Conservation (phyloP, 2,797 vertebrate species). For the Hypotaenidia philippensis region DNA sequence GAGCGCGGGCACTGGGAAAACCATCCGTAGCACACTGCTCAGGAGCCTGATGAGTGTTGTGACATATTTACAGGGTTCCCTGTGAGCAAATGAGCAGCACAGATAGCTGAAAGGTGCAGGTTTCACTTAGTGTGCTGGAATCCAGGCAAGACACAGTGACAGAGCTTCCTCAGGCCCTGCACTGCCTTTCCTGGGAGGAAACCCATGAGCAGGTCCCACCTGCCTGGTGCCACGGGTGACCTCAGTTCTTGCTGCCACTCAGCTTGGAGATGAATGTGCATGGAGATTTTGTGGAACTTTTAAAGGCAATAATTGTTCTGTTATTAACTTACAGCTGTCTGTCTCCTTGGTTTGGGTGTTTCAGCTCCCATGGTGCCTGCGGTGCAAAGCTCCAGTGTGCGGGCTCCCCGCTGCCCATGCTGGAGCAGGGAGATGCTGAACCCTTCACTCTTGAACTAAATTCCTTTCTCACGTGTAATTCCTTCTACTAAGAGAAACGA, state of each 20-base stretch:
- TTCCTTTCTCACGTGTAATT: background rate
- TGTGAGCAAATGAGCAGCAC: rapidly evolving
- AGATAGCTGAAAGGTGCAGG: background rate
- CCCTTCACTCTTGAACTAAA: too few species aligned
- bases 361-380: rapidly evolving
- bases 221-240: rapidly evolving
- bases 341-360: background rate
- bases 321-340: too few species aligned
- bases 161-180: background rate
- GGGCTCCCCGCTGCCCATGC: rapidly evolving
- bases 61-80: background rate
- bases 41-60: background rate
- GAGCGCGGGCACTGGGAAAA: rapidly evolving
- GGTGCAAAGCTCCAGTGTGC: rapidly evolving
- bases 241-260: background rate
- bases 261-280: background rate
- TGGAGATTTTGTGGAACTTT: background rate
- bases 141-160: background rate
- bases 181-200: background rate
- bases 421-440: background rate
- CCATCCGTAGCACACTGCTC: rapidly evolving
- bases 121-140: background rate
- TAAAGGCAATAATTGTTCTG: background rate
- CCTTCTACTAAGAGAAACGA: background rate
- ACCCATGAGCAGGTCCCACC: background rate